These are phyloP conservation scores for Paradisaea rubra DNA, from an alignment of 2,113 vertebrate genomes.

Conservation along the genomic window DNA sequence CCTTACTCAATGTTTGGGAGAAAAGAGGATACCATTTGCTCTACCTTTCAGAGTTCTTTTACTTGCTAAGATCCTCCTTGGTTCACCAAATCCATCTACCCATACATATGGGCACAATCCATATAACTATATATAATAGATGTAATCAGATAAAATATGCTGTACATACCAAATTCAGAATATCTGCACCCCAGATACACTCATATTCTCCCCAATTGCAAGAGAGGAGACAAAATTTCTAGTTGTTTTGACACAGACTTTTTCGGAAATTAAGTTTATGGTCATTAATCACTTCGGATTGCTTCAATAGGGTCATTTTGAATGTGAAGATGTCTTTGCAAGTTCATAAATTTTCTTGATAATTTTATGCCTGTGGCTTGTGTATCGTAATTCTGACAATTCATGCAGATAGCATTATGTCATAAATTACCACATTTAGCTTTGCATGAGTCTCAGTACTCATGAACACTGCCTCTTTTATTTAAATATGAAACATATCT, in stretches of 20 bases:
- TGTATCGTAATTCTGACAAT: constrained; percentile 50
- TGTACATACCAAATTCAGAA: not conserved
- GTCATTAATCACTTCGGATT: constrained; percentile 33
- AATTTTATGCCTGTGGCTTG: constrained; percentile 44
- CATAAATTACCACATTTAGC: constrained; percentile 44
- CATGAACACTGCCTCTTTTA: not conserved
- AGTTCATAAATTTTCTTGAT: constrained; percentile 45
- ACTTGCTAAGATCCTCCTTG: not conserved
- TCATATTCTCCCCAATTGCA: not conserved
- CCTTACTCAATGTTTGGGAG: not conserved
- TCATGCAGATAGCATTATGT: constrained; percentile 51
- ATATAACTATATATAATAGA: not conserved
- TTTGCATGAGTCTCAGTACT: not conserved
- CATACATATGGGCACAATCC: not conserved
- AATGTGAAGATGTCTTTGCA: constrained; percentile 20
- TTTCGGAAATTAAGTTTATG: not conserved
- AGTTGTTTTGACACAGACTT: not conserved
- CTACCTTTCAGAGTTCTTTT: not conserved
- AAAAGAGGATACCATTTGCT: not conserved
- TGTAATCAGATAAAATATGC: not conserved
- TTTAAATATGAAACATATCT: not conserved
- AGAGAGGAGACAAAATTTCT: not conserved
- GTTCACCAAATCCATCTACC: not conserved
- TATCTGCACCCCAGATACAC: not conserved
- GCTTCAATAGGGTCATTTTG: constrained; percentile 3